Percentiles rank a stretch among this genome's conserved stretches.
Evolutionary conservation across 2,888 invertebrate species (phyloP).

Genomic region (Drosophila kanekoi): DNA sequence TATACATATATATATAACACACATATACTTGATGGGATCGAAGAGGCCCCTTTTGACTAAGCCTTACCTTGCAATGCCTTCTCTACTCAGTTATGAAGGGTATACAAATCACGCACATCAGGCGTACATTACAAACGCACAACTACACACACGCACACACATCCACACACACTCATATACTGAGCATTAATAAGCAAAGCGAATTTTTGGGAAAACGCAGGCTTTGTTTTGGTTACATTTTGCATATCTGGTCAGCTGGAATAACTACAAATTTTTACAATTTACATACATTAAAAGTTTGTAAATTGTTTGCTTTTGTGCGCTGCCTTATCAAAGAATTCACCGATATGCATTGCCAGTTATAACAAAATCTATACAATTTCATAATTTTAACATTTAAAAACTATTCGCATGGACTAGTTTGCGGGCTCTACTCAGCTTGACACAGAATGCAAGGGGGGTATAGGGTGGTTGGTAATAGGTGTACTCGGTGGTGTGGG

Average conservation of each 20-base stretch:
- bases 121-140: constrained; percentile 27
- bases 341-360: constrained; percentile 26
- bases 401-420: constrained; percentile 10
- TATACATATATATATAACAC: too few species aligned
- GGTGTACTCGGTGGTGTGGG: not conserved
- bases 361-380: constrained; percentile 29
- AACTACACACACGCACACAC: constrained; percentile 1
- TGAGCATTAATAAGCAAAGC: constrained; percentile 8
- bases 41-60: too few species aligned
- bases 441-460: constrained; percentile 14
- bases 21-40: too few species aligned
- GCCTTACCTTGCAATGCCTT: too few species aligned
- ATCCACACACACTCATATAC: not conserved
- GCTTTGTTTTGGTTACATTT: constrained; percentile 42
- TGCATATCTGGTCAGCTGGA: constrained; percentile 50
- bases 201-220: constrained; percentile 18
- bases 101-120: not conserved
- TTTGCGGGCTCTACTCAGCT: constrained; percentile 9
- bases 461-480: too few species aligned
- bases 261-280: constrained; percentile 46
- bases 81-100: too few species aligned
- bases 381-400: constrained; percentile 25
- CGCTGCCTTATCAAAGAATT: constrained; percentile 27
- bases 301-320: constrained; percentile 30
- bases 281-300: constrained; percentile 33